Conservation (phyloP, 2,888 invertebrate genomes). For the Trachelus troglodyta region DNA sequence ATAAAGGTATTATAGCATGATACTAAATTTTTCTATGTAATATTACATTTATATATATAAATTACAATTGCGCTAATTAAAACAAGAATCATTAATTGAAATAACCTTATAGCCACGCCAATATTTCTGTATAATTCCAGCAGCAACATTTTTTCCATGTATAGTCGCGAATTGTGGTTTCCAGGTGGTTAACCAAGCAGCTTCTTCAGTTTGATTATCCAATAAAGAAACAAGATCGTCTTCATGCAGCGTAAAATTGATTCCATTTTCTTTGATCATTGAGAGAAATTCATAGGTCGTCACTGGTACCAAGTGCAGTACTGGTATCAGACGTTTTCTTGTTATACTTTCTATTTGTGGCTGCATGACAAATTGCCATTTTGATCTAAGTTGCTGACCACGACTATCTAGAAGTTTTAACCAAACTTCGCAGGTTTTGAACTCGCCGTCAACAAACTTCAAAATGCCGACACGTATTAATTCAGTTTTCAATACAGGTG, state of each 20-base stretch:
- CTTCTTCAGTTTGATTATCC: conserved; percentile 14
- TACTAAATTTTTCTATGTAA: neutral
- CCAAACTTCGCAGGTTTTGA: conserved; percentile 32
- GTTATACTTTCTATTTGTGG: conserved; percentile 38
- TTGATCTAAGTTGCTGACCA: conserved; percentile 37
- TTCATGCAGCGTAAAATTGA: conserved; percentile 24
- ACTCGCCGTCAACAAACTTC: conserved; percentile 38
- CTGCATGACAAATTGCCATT: conserved; percentile 35
- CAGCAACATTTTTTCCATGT: conserved; percentile 32
- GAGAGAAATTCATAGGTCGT: conserved; percentile 28
- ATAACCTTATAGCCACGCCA: conserved; percentile 42
- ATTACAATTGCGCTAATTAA: neutral
- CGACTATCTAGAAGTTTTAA: conserved; percentile 31
- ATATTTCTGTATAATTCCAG: conserved; percentile 34
- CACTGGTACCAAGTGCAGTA: conserved; percentile 30
- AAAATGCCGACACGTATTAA: conserved; percentile 24
- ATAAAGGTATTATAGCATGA: neutral
- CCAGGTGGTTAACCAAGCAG: conserved; percentile 29
- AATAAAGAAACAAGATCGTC: conserved; percentile 32
- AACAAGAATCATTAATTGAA: conserved; percentile 7
- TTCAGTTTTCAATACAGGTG: conserved; percentile 18
- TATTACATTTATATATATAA: neutral
- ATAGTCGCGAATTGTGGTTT: conserved; percentile 29
- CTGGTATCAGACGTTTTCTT: conserved; percentile 26
- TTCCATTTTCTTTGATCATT: conserved; percentile 35